phyloP scores from a whole-genome alignment of 1,140 invertebrate species.

The Trissolcus basalis region DNA sequence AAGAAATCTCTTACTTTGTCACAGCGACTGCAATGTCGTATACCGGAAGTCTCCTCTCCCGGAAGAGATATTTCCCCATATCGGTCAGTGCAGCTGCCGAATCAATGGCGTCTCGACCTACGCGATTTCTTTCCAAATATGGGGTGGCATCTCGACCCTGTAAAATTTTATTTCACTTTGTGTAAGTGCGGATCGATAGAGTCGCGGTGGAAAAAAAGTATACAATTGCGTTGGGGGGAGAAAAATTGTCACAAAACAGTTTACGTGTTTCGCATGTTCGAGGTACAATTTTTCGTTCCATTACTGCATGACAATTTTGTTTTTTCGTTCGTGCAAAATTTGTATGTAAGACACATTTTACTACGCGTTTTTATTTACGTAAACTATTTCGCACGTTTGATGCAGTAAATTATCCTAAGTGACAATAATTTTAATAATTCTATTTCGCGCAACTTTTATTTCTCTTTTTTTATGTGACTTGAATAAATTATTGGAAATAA shows the following conservation, averaged over 20 bases:
- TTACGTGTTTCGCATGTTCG: conserved; percentile 19
- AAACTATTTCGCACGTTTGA: conserved; percentile 3
- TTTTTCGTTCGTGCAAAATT: background rate
- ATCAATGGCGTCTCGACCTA: conserved; percentile 94
- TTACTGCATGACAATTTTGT: conserved; percentile 23
- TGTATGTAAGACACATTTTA: background rate
- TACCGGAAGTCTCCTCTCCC: conserved; percentile 92
- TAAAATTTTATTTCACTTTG: conserved; percentile 55
- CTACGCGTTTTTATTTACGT: background rate
- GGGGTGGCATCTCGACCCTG: conserved; percentile 96
- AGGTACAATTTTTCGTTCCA: background rate
- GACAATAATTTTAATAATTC: conserved; percentile 1
- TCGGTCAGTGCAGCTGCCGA: conserved; percentile 95
- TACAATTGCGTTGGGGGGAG: conserved; percentile 3
- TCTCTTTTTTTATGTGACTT: background rate
- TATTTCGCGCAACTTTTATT: background rate
- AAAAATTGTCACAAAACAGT: conserved; percentile 11
- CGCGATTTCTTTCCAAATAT: conserved; percentile 93
- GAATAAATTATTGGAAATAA: background rate
- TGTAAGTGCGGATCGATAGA: conserved; percentile 7
- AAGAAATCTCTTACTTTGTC: conserved; percentile 87
- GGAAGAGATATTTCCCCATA: conserved; percentile 97
- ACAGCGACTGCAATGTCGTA: conserved; percentile 97
- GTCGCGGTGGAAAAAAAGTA: conserved; percentile 19
- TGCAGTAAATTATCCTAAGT: background rate